Evolutionary conservation across 2,113 vertebrate genomes (phyloP), one percentile per base, ranked within the genome.

Genomic region (Sylvietta virens): DNA sequence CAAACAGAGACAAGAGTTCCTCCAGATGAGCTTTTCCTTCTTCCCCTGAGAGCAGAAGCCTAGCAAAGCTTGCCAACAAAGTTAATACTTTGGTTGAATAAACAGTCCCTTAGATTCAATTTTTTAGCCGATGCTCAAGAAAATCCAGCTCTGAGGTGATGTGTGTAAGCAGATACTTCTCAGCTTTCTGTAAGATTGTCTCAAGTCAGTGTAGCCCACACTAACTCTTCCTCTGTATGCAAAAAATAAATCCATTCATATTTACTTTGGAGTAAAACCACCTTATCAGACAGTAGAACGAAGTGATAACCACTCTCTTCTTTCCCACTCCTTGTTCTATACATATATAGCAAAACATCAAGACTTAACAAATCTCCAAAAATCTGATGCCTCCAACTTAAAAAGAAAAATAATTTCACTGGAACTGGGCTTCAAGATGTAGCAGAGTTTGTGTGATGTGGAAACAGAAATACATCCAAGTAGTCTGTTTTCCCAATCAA

Each of bases 31-130:
- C 58, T 90, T 80, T 69, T 90, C 71, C 81, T 67, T 82, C 33
- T 90, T 80, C 76, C 81, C 51, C 57, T 0, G 7, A 69, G 83
- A 90, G 80, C 54, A 89, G 77, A 67, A 77, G 53, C 40, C 48
- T 44, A 90, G 71, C 31, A 92, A 94, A 83, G 37, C 44, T 30
- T 62, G 91, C 82, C 93, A 95, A 80, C 37, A 90, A 80, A 80
- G 73, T 67, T 56, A 94, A 90, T 94, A 56, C 54, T 69, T 60
- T 23, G n/a, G 37, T n/a, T 90, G 67, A 48, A 80, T 37, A 82
- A 94, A 80, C n/a, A 88, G 39, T 47, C 18, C 48, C 61, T 72
- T 71, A 65, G 19, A 92, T 64, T 69, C 21, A 45, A 40, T 18
- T 64, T 81, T 86, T 60, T 57, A 90, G 74, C 37, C 92, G 40